Evolutionary conservation across 2,888 invertebrate species (phyloP).

Genomic region (Aplocera efformata): DNA sequence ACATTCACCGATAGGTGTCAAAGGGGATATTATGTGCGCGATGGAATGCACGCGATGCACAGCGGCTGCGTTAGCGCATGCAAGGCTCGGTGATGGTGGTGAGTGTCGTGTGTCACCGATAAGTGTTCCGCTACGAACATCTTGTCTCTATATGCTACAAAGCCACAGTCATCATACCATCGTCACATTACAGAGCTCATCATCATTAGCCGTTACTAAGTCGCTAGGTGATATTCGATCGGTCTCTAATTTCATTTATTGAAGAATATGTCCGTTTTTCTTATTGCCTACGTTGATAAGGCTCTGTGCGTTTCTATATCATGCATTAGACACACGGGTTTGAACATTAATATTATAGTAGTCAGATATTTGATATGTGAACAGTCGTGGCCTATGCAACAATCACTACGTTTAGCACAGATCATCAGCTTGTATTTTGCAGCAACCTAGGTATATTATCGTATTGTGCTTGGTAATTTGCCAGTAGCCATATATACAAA

Average conservation of each 20-base stretch:
- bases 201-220: conserved; percentile 32
- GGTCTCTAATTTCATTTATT: conserved; percentile 15
- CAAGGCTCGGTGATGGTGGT: conserved; percentile 59
- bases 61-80: conserved; percentile 59
- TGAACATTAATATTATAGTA: conserved; percentile 1
- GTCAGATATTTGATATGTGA: conserved; percentile 10
- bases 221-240: conserved; percentile 17
- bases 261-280: conserved; percentile 11
- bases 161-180: conserved; percentile 28
- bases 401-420: conserved; percentile 15
- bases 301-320: conserved; percentile 7
- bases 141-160: conserved; percentile 3
- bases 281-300: not conserved
- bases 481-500: conserved; percentile 37
- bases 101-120: conserved; percentile 44
- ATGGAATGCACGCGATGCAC: conserved; percentile 67
- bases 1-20: conserved; percentile 52
- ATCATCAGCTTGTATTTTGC: conserved; percentile 21
- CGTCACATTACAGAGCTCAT: conserved; percentile 33
- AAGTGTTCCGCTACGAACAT: conserved; percentile 15
- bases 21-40: conserved; percentile 52
- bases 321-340: conserved; percentile 10
- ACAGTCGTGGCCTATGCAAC: conserved; percentile 9
- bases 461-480: conserved; percentile 35
- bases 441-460: conserved; percentile 25